Percentiles rank a stretch among this genome's conserved stretches.
Conservation (phyloP, 2,797 vertebrate species). For the Malurus leucopterus region DNA sequence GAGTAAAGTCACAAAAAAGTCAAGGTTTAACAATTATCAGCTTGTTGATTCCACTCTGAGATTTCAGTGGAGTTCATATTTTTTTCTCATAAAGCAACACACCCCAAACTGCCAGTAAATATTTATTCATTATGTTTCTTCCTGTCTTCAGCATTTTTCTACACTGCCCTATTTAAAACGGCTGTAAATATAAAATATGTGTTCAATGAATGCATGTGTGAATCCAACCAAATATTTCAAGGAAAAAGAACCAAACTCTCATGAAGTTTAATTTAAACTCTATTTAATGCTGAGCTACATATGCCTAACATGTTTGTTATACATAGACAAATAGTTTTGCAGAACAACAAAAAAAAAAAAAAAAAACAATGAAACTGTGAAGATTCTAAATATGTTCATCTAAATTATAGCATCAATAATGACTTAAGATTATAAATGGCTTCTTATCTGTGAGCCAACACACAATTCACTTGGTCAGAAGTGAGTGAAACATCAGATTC, state of each 20-base stretch:
- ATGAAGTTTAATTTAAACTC: background rate
- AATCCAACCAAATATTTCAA: background rate
- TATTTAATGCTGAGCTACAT: no score
- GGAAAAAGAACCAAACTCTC: background rate
- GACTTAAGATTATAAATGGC: background rate
- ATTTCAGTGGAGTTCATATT: background rate
- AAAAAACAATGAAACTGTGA: background rate
- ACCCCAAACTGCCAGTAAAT: background rate
- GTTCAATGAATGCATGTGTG: background rate
- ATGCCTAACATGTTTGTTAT: background rate
- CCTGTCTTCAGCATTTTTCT: background rate
- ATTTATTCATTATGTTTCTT: background rate
- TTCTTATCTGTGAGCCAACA: background rate
- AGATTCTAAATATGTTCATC: background rate
- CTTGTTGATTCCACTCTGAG: rapidly evolving
- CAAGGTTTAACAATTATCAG: background rate
- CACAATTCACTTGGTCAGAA: background rate
- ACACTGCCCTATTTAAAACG: background rate
- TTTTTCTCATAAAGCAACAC: background rate
- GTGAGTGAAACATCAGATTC: background rate
- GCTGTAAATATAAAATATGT: background rate
- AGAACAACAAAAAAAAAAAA: background rate
- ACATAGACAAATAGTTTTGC: background rate
- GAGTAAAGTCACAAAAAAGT: background rate
- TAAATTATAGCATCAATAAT: background rate